A percentile compares a stretch with the other conserved stretches of the same genome.
These are phyloP conservation scores for Nothobranchius furzeri DNA, from an alignment of 2,113 vertebrate genomes.

Conservation along the genomic window DNA sequence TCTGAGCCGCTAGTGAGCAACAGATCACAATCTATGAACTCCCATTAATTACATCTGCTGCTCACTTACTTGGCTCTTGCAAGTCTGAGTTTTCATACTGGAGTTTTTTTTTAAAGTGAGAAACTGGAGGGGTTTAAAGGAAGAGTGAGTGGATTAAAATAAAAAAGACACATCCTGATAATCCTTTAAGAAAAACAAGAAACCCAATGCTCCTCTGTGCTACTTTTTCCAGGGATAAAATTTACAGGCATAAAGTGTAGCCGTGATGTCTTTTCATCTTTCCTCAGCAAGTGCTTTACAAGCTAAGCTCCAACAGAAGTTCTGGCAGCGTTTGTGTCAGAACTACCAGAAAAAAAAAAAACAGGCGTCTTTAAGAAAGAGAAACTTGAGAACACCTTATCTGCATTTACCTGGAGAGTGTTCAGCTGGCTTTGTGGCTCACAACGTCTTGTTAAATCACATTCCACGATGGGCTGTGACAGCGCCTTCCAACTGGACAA, in stretches of 20 bases:
- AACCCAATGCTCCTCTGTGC: slow-evolving; percentile 19
- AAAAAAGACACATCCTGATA: background rate
- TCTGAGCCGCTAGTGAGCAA: slow-evolving; percentile 25
- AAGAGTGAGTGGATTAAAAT: slow-evolving; percentile 5
- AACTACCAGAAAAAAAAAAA: slow-evolving; percentile 47
- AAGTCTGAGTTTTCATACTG: slow-evolving; percentile 18
- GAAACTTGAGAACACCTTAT: slow-evolving; percentile 61
- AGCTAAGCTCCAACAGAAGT: slow-evolving; percentile 56
- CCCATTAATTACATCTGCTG: background rate
- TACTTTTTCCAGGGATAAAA: slow-evolving; percentile 50
- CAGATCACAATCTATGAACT: slow-evolving; percentile 37
- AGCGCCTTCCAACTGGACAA: slow-evolving; percentile 67
- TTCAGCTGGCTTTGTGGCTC: slow-evolving; percentile 59
- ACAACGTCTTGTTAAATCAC: slow-evolving; percentile 59
- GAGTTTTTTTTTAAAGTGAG: slow-evolving; percentile 10
- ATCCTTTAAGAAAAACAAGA: slow-evolving; percentile 40
- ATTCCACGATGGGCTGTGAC: slow-evolving; percentile 58
- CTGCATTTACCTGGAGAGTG: slow-evolving; percentile 69
- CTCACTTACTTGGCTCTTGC: slow-evolving; percentile 44
- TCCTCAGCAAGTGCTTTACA: slow-evolving; percentile 52
- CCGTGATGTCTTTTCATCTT: slow-evolving; percentile 66
- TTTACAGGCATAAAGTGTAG: slow-evolving; percentile 40
- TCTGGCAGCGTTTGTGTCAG: slow-evolving; percentile 50
- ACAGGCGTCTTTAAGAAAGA: slow-evolving; percentile 55
- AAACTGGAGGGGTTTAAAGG: slow-evolving; percentile 8